Conservation (phyloP, 2,113 vertebrate genomes). For the Aegotheles bennettii region DNA sequence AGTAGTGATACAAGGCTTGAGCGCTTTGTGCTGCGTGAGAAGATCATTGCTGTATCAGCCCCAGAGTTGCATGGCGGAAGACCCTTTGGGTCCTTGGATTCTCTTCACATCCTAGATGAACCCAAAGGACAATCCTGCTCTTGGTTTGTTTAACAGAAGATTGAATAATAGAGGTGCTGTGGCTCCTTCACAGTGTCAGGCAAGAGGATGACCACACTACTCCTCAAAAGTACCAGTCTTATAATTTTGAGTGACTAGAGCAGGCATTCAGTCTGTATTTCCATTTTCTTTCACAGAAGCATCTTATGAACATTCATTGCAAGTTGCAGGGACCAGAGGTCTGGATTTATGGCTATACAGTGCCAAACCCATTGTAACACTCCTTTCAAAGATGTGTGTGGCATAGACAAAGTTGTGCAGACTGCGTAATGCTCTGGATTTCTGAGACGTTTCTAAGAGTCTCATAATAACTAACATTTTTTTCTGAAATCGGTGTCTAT, state of each 20-base stretch:
- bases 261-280: background rate
- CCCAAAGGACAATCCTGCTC: background rate
- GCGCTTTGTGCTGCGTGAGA: background rate
- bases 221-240: background rate
- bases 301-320: background rate
- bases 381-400: background rate
- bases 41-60: background rate
- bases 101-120: background rate
- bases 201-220: background rate
- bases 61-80: background rate
- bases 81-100: background rate
- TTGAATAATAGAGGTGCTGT: background rate
- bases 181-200: background rate
- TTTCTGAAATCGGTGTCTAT: background rate
- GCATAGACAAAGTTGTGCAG: background rate
- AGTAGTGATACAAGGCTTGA: background rate
- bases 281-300: background rate
- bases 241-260: background rate
- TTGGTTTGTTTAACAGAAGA: constrained; percentile 6
- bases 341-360: background rate
- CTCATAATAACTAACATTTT: background rate
- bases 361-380: background rate
- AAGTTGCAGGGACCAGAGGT: background rate
- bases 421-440: background rate
- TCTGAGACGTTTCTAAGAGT: background rate